Percentiles rank a stretch among this genome's conserved stretches.
These are phyloP conservation scores for Oxyteleia sp. DNA, from an alignment of 2,888 invertebrate genomes.

Conservation along the genomic window DNA sequence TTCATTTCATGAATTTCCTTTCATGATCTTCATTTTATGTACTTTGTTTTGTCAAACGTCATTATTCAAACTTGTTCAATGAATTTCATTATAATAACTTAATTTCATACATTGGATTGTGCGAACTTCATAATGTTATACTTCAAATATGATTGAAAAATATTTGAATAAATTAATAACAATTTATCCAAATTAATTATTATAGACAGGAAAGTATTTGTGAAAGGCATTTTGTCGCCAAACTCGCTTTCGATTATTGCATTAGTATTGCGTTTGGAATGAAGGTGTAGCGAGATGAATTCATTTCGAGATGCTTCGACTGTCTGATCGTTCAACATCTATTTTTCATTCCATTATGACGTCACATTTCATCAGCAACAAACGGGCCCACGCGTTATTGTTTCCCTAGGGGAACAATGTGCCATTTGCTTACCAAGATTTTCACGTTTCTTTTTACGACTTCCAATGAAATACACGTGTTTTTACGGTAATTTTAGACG, in stretches of 20 bases:
- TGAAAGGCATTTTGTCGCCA: too few relatives aligned
- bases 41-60: too few relatives aligned
- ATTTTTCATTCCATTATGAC: constrained; percentile 70
- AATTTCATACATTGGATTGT: too few relatives aligned
- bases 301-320: constrained; percentile 34
- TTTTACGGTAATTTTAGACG: constrained; percentile 12
- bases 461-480: constrained; percentile 21
- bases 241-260: neutral
- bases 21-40: too few relatives aligned
- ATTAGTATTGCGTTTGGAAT: neutral
- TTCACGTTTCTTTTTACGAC: constrained; percentile 64
- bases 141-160: too few relatives aligned
- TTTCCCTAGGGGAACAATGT: constrained; percentile 77
- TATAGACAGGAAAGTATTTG: too few relatives aligned
- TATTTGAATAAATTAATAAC: too few relatives aligned
- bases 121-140: too few relatives aligned
- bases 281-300: constrained; percentile 1
- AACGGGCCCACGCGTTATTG: constrained; percentile 77
- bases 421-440: constrained; percentile 76
- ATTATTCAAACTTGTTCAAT: too few relatives aligned
- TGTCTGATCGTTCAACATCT: constrained; percentile 20
- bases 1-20: too few relatives aligned
- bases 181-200: too few relatives aligned
- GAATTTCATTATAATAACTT: too few relatives aligned
- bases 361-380: constrained; percentile 72